Percentiles rank a stretch among this genome's conserved stretches.
Conservation (phyloP, 2,113 vertebrate species). For the Tetrao urogallus region DNA sequence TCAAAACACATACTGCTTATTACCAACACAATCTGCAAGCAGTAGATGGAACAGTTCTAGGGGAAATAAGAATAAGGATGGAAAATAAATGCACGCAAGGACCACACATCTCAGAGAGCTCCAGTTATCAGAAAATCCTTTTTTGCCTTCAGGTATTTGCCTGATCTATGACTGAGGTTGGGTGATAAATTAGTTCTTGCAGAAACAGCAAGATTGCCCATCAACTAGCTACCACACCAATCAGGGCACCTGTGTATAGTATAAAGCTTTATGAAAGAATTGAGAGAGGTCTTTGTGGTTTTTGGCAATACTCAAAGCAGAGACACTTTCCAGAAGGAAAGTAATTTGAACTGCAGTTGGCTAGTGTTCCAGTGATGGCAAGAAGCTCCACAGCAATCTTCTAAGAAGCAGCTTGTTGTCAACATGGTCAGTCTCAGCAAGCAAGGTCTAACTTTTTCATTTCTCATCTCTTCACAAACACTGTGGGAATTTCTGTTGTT, state of each 20-base stretch:
- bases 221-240: not conserved
- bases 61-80: not conserved
- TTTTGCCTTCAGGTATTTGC: not conserved
- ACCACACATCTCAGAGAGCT: not conserved
- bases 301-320: not conserved
- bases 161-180: not conserved
- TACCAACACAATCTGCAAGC: not conserved
- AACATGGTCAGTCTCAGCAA: not conserved
- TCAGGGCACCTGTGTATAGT: not conserved
- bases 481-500: not conserved
- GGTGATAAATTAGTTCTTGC: not conserved
- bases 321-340: not conserved
- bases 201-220: not conserved
- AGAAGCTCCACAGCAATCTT: not conserved
- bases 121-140: not conserved
- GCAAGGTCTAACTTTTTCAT: not conserved
- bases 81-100: not conserved
- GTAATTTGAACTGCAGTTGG: not conserved
- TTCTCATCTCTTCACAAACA: not conserved
- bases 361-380: not conserved
- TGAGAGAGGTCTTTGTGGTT: not conserved
- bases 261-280: not conserved
- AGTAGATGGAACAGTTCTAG: not conserved
- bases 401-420: not conserved
- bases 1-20: not conserved